Percentiles rank a stretch among this genome's conserved stretches.
Evolutionary conservation across 1,140 invertebrate species (phyloP).

Genomic region (Coptotermes formosanus): DNA sequence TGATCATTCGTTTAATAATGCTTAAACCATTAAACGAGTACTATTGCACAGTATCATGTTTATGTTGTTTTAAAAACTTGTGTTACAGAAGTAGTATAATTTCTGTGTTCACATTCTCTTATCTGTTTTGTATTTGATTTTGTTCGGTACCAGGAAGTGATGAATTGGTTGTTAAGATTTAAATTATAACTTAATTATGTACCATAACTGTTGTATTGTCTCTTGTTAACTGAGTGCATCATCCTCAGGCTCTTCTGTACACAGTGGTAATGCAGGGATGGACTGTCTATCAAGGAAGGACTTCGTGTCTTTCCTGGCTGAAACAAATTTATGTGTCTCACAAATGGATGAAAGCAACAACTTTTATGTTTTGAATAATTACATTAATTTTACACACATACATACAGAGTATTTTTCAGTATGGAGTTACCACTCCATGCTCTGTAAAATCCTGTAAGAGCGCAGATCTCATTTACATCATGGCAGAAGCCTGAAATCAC

Average conservation of each 20-base stretch:
- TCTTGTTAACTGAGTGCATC: conserved; percentile 3
- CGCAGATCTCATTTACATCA: no score
- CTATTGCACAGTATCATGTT: conserved; percentile 4
- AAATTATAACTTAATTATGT: neutral
- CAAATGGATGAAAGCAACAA: neutral
- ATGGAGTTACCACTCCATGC: no score
- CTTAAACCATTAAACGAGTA: neutral
- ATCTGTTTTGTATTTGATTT: neutral
- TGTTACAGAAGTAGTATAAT: neutral
- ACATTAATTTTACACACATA: neutral
- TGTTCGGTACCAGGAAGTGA: neutral
- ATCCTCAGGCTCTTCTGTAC: neutral
- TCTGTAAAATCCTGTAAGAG: no score
- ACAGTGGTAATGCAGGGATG: neutral
- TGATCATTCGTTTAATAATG: conserved; percentile 10
- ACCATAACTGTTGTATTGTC: neutral
- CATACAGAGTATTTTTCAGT: no score
- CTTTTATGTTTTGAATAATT: neutral
- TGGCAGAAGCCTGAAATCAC: no score
- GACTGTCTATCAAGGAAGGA: neutral
- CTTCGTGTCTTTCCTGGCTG: no score
- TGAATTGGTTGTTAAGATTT: neutral
- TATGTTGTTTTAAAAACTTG: neutral
- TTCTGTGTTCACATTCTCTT: neutral
- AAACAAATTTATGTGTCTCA: neutral